Evolutionary conservation across 2,113 vertebrate species (phyloP).

Genomic region (Tursiops truncatus): DNA sequence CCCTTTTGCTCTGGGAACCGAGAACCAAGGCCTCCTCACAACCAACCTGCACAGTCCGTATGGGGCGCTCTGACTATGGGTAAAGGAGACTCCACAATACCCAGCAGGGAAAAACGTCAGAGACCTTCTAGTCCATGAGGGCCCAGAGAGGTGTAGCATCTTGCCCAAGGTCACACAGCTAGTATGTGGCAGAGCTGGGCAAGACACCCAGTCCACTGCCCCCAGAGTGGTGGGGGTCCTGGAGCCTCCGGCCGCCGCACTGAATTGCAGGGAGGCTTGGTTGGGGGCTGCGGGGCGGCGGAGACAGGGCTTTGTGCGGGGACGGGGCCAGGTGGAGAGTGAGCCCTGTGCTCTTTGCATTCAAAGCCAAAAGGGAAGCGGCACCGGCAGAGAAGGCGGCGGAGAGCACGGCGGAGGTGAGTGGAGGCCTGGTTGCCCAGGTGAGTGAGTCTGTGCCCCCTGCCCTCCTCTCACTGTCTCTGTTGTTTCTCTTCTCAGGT

Average conservation of each 20-base stretch:
- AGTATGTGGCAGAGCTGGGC: neutral
- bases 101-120: neutral
- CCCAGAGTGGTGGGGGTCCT: neutral
- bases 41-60: neutral
- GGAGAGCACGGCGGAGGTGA: constrained; percentile 97
- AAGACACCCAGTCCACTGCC: fast-evolving
- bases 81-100: neutral
- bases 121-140: neutral
- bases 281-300: fast-evolving
- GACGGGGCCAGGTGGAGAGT: neutral
- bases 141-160: neutral
- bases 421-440: constrained; percentile 87
- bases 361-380: constrained; percentile 93
- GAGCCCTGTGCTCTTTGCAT: constrained; percentile 76
- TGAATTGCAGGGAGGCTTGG: neutral
- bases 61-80: neutral
- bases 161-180: neutral
- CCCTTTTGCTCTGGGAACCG: neutral
- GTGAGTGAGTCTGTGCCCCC: constrained; percentile 81
- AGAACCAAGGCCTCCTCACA: neutral
- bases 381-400: constrained; percentile 87
- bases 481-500: constrained; percentile 92
- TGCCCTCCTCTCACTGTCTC: constrained; percentile 86
- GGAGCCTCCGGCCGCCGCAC: fast-evolving
- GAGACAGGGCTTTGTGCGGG: neutral